These are phyloP conservation scores for Nyleta sp. DNA, from an alignment of 2,888 invertebrate species.

Conservation along the genomic window DNA sequence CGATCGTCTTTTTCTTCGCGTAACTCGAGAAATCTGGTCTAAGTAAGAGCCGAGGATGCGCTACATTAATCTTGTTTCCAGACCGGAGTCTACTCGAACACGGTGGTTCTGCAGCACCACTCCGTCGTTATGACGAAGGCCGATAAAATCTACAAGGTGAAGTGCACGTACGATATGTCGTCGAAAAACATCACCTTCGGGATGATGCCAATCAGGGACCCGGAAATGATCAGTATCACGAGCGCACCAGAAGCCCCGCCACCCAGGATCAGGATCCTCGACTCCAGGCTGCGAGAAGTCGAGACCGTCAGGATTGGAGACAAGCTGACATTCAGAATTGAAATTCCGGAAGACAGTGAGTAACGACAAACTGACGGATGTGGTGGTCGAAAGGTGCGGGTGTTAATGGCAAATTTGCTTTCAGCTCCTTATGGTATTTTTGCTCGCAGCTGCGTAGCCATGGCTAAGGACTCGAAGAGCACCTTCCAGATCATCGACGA, in stretches of 20 bases:
- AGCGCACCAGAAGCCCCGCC: slow-evolving; percentile 97
- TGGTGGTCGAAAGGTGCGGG: no score
- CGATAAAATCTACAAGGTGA: slow-evolving; percentile 97
- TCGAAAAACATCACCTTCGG: slow-evolving; percentile 98
- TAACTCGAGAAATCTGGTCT: not conserved
- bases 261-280: slow-evolving; percentile 95
- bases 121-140: slow-evolving; percentile 98
- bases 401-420: slow-evolving; percentile 64
- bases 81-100: slow-evolving; percentile 97
- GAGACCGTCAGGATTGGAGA: slow-evolving; percentile 98
- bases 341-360: slow-evolving; percentile 98
- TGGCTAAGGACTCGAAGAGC: slow-evolving; percentile 98
- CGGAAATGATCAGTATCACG: slow-evolving; percentile 98
- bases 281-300: slow-evolving; percentile 93
- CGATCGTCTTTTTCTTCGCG: slow-evolving; percentile 7
- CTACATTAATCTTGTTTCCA: slow-evolving; percentile 82
- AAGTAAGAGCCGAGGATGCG: slow-evolving; percentile 72
- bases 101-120: slow-evolving; percentile 96
- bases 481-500: slow-evolving; percentile 98
- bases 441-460: slow-evolving; percentile 97
- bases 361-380: not conserved
- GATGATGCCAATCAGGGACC: slow-evolving; percentile 98
- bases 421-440: slow-evolving; percentile 97
- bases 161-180: slow-evolving; percentile 98
- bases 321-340: slow-evolving; percentile 96